Evolutionary conservation across 2,888 invertebrate species (phyloP), one percentile per base, ranked within the genome.

Genomic region (Dicyrtomina minuta): DNA sequence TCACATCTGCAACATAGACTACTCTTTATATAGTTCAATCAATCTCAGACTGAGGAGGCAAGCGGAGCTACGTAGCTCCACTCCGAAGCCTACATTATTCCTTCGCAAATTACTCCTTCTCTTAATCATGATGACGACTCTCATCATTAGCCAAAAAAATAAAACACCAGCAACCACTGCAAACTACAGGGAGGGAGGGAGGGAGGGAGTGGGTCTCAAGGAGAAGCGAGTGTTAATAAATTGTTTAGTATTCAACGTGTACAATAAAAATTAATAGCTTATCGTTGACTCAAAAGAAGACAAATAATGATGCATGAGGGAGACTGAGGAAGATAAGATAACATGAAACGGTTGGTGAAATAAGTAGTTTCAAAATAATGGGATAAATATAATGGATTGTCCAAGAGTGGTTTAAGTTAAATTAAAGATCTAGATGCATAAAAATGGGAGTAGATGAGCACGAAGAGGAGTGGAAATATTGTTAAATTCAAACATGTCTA

Each of bases 1-100:
- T 75, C 74, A 78, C 72, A 72, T 78, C 78, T 78, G 74, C 53
- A 75, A 78, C 39, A 66, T 33, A 70, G 24, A 70, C 41, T 55
- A 68, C 64, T 39, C 58, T 33, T 33, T 33, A 33, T 33, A 33
- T 64, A 41, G 20, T 58, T 6, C 26, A 64, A 15, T 39, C 20
- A 46, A 27, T n/a, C 12, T 33, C 53, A 39, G 13, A 20, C 22
- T 65, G 0, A 33, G 27, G 12, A 24, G 41, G 49, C 33, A 33
- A 8, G 4, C 33, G 20, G 20, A 58, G 22, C 44, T 1, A 43
- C 44, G n/a, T 8, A 33, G 8, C 33, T 3, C 33, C 33, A 33
- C 33, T 41, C 39, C 43, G 41, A 27, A 24, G 20, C 26, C 55
- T 33, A 33, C 33, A 33, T 33, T 5, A 33, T 33, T 3, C 33